Evolutionary conservation across 2,888 invertebrate species (phyloP).

Genomic region (Ichneumoninae sp.): DNA sequence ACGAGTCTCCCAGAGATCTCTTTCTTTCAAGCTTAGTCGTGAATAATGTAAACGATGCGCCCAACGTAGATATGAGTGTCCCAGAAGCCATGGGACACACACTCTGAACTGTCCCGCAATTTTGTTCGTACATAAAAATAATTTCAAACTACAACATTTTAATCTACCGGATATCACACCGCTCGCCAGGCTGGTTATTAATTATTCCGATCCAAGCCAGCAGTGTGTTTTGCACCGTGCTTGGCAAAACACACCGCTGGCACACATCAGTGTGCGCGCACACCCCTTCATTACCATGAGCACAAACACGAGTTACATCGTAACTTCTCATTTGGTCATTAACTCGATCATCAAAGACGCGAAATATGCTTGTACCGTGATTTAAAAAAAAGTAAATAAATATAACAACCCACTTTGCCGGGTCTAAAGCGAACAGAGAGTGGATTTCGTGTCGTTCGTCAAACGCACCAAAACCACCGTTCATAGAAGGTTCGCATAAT

Average conservation of each 20-base stretch:
- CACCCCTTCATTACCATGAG: not conserved
- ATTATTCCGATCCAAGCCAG: slow-evolving; percentile 8
- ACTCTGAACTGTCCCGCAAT: not conserved
- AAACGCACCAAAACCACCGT: slow-evolving; percentile 37
- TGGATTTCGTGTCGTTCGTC: slow-evolving; percentile 29
- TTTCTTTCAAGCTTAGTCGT: slow-evolving; percentile 12
- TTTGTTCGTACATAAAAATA: slow-evolving; percentile 9
- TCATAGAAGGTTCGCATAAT: slow-evolving; percentile 33
- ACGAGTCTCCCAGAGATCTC: slow-evolving; percentile 16
- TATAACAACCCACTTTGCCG: slow-evolving; percentile 1
- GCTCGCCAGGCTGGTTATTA: slow-evolving; percentile 8
- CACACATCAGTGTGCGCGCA: not conserved
- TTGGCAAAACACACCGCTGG: not conserved
- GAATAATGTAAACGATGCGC: slow-evolving; percentile 11
- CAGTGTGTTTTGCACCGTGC: slow-evolving; percentile 2
- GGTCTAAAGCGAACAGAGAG: slow-evolving; percentile 21
- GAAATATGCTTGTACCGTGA: slow-evolving; percentile 14
- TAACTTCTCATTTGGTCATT: slow-evolving; percentile 4
- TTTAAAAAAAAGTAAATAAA: not conserved
- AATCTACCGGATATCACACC: not conserved
- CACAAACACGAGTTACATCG: slow-evolving; percentile 27
- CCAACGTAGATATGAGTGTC: slow-evolving; percentile 14
- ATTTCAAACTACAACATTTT: not conserved
- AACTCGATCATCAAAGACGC: slow-evolving; percentile 24
- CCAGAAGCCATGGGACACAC: not conserved